A percentile compares a stretch with the other conserved stretches of the same genome.
phyloP scores from a whole-genome alignment of 2,888 invertebrate genomes.

The Diaprepes abbreviatus region DNA sequence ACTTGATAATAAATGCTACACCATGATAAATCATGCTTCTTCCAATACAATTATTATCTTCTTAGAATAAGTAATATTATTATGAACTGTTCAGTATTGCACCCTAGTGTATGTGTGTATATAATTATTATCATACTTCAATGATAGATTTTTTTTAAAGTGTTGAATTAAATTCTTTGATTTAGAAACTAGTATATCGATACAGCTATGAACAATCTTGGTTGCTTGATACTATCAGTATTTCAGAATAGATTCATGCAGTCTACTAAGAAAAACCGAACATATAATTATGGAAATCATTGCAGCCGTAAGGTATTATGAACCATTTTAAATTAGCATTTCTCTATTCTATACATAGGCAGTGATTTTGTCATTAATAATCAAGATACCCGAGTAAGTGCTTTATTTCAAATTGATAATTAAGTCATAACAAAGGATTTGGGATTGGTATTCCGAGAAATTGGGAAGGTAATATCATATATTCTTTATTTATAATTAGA shows the following conservation, averaged over 20 bases:
- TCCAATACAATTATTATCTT: too few relatives aligned
- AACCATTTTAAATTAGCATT: slow-evolving; percentile 2
- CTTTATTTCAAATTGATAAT: not conserved
- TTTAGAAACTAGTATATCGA: not conserved
- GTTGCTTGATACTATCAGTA: not conserved
- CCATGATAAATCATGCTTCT: too few relatives aligned
- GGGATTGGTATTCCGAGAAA: not conserved
- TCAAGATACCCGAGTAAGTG: not conserved
- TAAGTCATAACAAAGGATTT: not conserved
- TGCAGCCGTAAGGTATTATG: not conserved
- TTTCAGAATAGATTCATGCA: not conserved
- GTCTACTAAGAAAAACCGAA: not conserved
- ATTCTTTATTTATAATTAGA: too few relatives aligned
- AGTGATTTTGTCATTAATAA: not conserved
- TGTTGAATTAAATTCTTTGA: too few relatives aligned
- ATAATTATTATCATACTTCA: too few relatives aligned
- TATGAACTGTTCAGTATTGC: too few relatives aligned
- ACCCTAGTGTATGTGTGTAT: too few relatives aligned
- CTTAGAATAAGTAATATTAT: too few relatives aligned
- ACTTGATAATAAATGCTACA: too few relatives aligned
- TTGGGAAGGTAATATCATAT: too few relatives aligned
- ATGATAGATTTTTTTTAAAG: too few relatives aligned
- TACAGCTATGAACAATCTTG: not conserved
- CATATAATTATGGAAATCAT: slow-evolving; percentile 2
- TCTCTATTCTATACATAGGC: not conserved